Evolutionary conservation across 2,113 vertebrate species (phyloP).

Genomic region (Melanotaenia duboulayi): DNA sequence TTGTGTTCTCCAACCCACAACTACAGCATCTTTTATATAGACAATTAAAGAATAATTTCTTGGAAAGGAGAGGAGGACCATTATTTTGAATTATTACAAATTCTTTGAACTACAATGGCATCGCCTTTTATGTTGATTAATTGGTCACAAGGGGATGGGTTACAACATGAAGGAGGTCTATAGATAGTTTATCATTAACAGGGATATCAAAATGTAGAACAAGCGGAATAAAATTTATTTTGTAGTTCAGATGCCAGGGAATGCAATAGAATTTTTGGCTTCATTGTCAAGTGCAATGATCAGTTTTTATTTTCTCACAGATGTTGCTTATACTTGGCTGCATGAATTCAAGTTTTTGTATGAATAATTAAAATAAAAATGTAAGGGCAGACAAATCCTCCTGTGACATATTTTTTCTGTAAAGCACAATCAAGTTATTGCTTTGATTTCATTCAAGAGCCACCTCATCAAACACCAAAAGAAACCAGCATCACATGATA

Average conservation of each 20-base stretch:
- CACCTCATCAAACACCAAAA: constrained; percentile 32
- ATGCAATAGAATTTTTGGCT: constrained; percentile 30
- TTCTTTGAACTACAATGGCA: constrained; percentile 67
- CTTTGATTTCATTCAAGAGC: constrained; percentile 69
- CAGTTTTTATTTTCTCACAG: constrained; percentile 22
- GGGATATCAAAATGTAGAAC: constrained; percentile 36
- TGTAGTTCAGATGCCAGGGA: constrained; percentile 25
- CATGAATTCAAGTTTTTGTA: constrained; percentile 46
- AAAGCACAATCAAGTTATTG: constrained; percentile 38
- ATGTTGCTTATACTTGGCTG: background rate
- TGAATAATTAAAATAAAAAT: constrained; percentile 34
- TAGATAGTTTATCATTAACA: constrained; percentile 66
- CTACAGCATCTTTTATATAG: constrained; percentile 71
- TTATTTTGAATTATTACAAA: constrained; percentile 73
- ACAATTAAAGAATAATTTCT: constrained; percentile 77
- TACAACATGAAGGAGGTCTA: constrained; percentile 57
- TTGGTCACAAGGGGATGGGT: constrained; percentile 76
- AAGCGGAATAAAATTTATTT: constrained; percentile 26
- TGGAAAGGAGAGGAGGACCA: constrained; percentile 69
- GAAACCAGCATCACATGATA: constrained; percentile 36
- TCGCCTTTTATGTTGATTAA: constrained; percentile 72
- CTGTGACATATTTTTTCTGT: constrained; percentile 22
- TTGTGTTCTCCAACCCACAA: constrained; percentile 66
- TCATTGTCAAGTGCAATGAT: constrained; percentile 6
- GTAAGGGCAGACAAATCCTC: constrained; percentile 42